Conservation (phyloP, 92 coral and sea anemone species). For the Heliopora coerulea region DNA sequence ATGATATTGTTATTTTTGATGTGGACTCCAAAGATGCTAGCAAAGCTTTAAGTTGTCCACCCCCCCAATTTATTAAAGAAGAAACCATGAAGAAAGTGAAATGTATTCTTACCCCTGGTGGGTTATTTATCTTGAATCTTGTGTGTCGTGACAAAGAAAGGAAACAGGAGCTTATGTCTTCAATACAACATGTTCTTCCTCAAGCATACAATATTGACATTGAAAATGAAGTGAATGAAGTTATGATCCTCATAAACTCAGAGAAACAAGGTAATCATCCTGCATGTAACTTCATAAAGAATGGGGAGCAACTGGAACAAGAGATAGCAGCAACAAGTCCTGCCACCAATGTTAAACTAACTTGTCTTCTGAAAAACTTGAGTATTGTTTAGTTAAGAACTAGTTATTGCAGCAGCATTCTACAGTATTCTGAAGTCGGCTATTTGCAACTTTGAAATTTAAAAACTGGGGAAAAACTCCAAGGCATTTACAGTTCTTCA, state of each 20-base stretch:
- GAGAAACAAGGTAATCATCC: not conserved
- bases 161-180: constrained; percentile 47
- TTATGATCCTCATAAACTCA: constrained; percentile 41
- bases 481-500: no score
- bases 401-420: no score
- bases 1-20: constrained; percentile 80
- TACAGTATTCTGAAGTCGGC: no score
- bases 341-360: constrained; percentile 16
- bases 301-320: constrained; percentile 1
- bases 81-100: constrained; percentile 58
- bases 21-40: constrained; percentile 68
- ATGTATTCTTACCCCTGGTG: constrained; percentile 61
- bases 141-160: constrained; percentile 62
- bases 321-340: constrained; percentile 20
- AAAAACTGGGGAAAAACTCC: no score
- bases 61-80: constrained; percentile 61
- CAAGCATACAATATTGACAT: constrained; percentile 61
- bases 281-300: not conserved
- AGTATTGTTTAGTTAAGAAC: not conserved
- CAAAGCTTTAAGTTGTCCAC: constrained; percentile 70
- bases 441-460: no score
- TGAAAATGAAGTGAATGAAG: constrained; percentile 71
- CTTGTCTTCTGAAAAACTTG: constrained; percentile 20
- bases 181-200: constrained; percentile 58
- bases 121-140: constrained; percentile 81